These are phyloP conservation scores for Erythrocercus mccallii DNA, from an alignment of 2,113 vertebrate species.

Conservation along the genomic window DNA sequence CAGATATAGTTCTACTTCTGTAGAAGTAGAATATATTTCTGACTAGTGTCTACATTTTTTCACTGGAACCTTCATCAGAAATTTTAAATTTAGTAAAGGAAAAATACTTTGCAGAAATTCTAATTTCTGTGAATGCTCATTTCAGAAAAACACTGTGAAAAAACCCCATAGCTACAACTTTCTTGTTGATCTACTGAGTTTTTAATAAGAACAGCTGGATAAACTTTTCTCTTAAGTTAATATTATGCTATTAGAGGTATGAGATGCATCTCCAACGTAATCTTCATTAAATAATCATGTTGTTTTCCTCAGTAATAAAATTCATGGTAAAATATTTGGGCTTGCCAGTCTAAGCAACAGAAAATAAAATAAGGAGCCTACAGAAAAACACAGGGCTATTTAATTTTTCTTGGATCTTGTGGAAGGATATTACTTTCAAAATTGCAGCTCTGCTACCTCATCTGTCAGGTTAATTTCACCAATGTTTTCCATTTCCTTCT, in stretches of 20 bases:
- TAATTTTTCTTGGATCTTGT: slow-evolving; percentile 33
- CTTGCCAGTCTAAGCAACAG: slow-evolving; percentile 56
- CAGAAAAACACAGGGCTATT: slow-evolving; percentile 40
- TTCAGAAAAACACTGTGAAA: background rate
- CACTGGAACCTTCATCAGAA: background rate
- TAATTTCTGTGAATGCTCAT: background rate
- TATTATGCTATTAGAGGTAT: slow-evolving; percentile 36
- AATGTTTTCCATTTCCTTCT: slow-evolving; percentile 45
- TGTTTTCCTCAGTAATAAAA: slow-evolving; percentile 50
- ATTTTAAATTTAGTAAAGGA: background rate
- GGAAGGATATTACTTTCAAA: slow-evolving; percentile 36
- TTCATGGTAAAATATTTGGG: slow-evolving; percentile 51
- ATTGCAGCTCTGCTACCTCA: slow-evolving; percentile 38
- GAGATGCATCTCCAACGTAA: background rate
- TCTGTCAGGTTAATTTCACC: slow-evolving; percentile 49
- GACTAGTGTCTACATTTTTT: background rate
- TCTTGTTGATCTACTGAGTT: background rate
- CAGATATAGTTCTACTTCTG: background rate
- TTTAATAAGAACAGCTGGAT: slow-evolving; percentile 21
- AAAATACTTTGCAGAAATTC: background rate
- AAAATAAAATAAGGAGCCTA: slow-evolving; percentile 56
- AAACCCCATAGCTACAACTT: background rate
- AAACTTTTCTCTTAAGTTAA: slow-evolving; percentile 31
- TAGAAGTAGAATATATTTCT: background rate
- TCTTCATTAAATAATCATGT: slow-evolving; percentile 51